Percentiles rank a stretch among this genome's conserved stretches.
Evolutionary conservation across 2,888 invertebrate species (phyloP).

Genomic region (Acleris laterana): DNA sequence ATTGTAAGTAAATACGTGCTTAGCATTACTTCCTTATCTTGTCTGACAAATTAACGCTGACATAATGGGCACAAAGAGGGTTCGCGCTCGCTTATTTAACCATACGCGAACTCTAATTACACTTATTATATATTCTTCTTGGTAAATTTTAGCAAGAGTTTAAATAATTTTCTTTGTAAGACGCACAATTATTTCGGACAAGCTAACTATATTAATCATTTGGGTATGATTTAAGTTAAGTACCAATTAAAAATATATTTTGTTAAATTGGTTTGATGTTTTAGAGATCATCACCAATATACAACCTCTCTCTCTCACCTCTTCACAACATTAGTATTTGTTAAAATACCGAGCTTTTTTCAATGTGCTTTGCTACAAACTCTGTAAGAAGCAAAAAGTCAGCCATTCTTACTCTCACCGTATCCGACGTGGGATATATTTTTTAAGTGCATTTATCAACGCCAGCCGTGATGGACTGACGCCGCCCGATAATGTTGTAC

Average conservation of each 20-base stretch:
- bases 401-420: too few species aligned
- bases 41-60: conserved; percentile 23
- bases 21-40: conserved; percentile 24
- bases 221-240: too few species aligned
- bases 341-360: too few species aligned
- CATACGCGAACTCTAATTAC: conserved; percentile 8
- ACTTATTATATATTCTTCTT: conserved; percentile 10
- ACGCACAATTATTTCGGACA: not conserved
- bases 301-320: too few species aligned
- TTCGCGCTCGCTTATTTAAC: conserved; percentile 24
- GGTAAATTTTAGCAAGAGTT: not conserved
- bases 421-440: not conserved
- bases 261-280: too few species aligned
- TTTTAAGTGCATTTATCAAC: conserved; percentile 26
- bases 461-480: conserved; percentile 23
- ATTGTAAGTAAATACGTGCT: conserved; percentile 11
- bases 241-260: too few species aligned
- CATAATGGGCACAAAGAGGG: conserved; percentile 10
- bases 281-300: too few species aligned
- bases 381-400: too few species aligned
- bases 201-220: too few species aligned
- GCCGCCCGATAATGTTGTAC: conserved; percentile 23
- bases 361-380: too few species aligned
- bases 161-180: not conserved
- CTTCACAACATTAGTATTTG: too few species aligned